These are phyloP conservation scores for Drosophila triauraria DNA, from an alignment of 1,140 invertebrate species.

Conservation along the genomic window DNA sequence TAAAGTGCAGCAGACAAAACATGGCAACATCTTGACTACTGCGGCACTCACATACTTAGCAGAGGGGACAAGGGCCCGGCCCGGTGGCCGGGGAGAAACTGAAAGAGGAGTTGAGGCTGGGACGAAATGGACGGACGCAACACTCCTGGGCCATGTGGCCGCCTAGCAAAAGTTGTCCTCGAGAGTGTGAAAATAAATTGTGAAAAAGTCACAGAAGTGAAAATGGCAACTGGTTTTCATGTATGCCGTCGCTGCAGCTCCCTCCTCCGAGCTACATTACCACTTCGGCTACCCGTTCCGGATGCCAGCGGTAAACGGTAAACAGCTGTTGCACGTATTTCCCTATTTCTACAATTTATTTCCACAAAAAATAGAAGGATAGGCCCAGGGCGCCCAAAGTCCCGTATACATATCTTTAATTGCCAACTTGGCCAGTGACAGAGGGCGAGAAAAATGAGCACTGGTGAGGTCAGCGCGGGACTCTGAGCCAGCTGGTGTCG, in stretches of 20 bases:
- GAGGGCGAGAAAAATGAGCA: constrained; percentile 70
- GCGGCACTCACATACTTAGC: constrained; percentile 59
- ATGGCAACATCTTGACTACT: constrained; percentile 76
- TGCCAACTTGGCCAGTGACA: constrained; percentile 79
- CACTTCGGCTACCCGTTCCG: constrained; percentile 12
- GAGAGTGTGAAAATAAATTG: constrained; percentile 83
- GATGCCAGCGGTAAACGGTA: constrained; percentile 34
- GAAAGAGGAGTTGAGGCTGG: constrained; percentile 8
- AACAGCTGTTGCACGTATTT: constrained; percentile 77
- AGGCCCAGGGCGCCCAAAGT: constrained; percentile 11
- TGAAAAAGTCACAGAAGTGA: constrained; percentile 60
- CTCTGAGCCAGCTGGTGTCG: constrained; percentile 55
- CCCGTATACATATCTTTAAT: constrained; percentile 73
- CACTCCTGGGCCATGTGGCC: constrained; percentile 56
- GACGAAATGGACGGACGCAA: constrained; percentile 5
- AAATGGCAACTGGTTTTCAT: constrained; percentile 72
- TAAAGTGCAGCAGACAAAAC: constrained; percentile 78
- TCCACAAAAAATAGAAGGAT: constrained; percentile 43
- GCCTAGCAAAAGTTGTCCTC: constrained; percentile 71
- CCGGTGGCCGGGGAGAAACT: background rate
- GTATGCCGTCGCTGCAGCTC: constrained; percentile 27
- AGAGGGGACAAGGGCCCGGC: background rate
- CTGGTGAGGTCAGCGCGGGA: constrained; percentile 42
- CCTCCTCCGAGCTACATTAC: constrained; percentile 14
- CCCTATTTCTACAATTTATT: constrained; percentile 73